Evolutionary conservation across 92 coral and sea anemone species (phyloP).

Genomic region (Parazoanthus swiftii): DNA sequence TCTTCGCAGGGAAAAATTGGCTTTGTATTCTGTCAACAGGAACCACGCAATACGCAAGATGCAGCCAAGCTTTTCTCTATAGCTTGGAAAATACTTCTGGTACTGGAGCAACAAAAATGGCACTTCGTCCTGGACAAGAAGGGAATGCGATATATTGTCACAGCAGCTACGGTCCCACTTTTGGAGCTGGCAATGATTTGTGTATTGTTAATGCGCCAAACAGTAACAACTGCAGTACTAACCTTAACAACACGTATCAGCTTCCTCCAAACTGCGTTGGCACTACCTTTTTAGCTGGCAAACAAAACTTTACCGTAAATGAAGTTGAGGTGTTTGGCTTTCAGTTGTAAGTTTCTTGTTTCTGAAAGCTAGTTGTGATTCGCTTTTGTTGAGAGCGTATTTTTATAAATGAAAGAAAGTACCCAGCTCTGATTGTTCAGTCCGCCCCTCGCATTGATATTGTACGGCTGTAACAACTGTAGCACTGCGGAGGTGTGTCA

Average conservation of each 20-base stretch:
- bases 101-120: constrained; percentile 23
- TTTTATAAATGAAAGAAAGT: no score
- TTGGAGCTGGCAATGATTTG: constrained; percentile 58
- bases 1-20: no score
- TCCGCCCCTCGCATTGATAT: no score
- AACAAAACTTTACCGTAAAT: constrained; percentile 5
- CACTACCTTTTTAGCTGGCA: constrained; percentile 18
- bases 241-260: background rate
- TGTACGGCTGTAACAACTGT: no score
- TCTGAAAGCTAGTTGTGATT: no score
- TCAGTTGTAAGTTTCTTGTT: background rate
- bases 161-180: constrained; percentile 56
- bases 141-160: constrained; percentile 46
- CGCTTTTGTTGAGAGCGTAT: no score
- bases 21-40: constrained; percentile 1
- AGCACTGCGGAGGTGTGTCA: no score
- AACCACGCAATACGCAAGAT: background rate
- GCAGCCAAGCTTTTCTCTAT: constrained; percentile 33
- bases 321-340: constrained; percentile 17
- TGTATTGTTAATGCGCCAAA: constrained; percentile 44
- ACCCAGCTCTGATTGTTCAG: no score
- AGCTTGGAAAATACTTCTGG: constrained; percentile 36
- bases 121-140: constrained; percentile 16
- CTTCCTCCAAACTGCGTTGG: constrained; percentile 23
- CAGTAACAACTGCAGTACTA: constrained; percentile 12